Percentiles rank a stretch among this genome's conserved stretches.
Evolutionary conservation across 2,888 invertebrate species (phyloP).

Genomic region (Caenorhabditis parvicauda): DNA sequence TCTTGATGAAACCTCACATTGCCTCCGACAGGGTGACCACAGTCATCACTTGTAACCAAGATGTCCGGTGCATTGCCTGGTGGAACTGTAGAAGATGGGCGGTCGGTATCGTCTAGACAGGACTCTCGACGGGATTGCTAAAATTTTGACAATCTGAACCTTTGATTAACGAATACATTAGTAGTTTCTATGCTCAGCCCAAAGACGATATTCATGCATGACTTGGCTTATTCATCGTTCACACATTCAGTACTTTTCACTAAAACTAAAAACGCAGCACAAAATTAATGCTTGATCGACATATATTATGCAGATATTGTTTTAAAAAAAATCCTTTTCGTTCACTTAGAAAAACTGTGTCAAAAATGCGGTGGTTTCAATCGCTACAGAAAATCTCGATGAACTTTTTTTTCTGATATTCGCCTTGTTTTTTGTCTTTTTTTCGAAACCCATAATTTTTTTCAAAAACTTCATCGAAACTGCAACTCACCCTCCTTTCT

Average conservation of each 20-base stretch:
- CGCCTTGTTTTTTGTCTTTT: background rate
- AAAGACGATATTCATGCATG: background rate
- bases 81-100: constrained; percentile 30
- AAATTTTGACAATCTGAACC: constrained; percentile 2
- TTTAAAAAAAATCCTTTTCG: background rate
- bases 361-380: background rate
- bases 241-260: no score
- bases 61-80: constrained; percentile 56
- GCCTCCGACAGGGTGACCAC: constrained; percentile 60
- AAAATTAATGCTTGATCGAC: no score
- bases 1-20: constrained; percentile 53
- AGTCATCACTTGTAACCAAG: constrained; percentile 58
- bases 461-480: background rate
- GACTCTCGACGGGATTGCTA: constrained; percentile 40
- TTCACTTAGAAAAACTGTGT: background rate
- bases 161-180: background rate
- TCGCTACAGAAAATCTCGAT: no score
- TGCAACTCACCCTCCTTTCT: constrained; percentile 30
- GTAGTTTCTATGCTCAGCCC: constrained; percentile 1
- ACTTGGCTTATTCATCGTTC: no score
- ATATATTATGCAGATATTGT: background rate
- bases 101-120: constrained; percentile 37
- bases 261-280: no score
- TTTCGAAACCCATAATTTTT: background rate
- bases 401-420: background rate